Evolutionary conservation across 2,888 invertebrate species (phyloP), one percentile per base, ranked within the genome.

Genomic region (Eubasilissa splendida): DNA sequence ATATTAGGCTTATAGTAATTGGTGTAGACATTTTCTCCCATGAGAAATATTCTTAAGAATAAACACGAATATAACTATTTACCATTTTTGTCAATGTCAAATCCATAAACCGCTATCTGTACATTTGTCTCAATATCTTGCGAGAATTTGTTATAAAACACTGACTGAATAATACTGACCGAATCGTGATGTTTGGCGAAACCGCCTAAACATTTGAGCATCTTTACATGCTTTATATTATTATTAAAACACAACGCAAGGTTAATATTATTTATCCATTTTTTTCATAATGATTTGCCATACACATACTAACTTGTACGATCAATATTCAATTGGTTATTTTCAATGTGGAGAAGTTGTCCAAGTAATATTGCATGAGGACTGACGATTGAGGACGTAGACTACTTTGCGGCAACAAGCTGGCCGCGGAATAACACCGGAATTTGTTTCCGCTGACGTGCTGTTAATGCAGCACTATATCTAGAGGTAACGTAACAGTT

Each of bases 201-300:
- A 65, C 33, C 68, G 59, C 80, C 77, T 65, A 77, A 66, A 77
- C 68, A 75, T 79, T 22, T 74, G 74, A 79, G 75, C 74, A 75
- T 68, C n/a, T 9, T 14, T 50, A 14, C 9, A 50, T 54, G 12
- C 54, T 77, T 77, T 60, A 66, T 66, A 70, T 12, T 22, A 14
- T 7, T 5, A 63, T 5, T 63, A 63, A 22, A 10, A 63, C 71
- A 54, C 71, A 71, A 12, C n/a, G 50, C 14, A 50, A 74, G 10
- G 52, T 68, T 75, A 68, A 80, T 63, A 74, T 60, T 81, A 81
- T 81, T 81, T 81, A 78, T 81, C 81, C 81, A 81, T 81, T 68
- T 78, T 77, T 74, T 50, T 78, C 77, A 63, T 73, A 74, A 71
- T 63, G 59, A 65, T 42, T 71, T 14, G 22, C 73, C 60, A 53